Base-by-base conservation (phyloP, 2,888 invertebrate genomes). In the Cybosia mesomella region DNA sequence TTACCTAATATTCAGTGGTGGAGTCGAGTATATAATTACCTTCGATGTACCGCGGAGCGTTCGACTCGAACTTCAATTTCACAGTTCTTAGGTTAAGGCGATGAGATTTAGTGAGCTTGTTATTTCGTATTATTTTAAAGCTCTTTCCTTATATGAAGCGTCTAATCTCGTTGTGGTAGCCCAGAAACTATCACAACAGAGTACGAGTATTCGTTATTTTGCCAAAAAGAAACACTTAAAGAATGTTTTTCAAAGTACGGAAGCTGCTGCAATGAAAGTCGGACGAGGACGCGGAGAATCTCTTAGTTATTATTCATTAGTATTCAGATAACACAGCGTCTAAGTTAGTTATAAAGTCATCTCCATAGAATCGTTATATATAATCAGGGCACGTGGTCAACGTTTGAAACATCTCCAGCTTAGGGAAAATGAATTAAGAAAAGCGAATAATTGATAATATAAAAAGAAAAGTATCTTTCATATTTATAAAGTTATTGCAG, bases 41-140 rank as follows among this genome's bases (percentile, higher is more conserved):
- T 71, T 39, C 64, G 58, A 67, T 66, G 67, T 66, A 53, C 64
- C 53, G 34, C 67, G 57, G 58, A 71, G 36, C 67, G 71, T 70
- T 58, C 64, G 71, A 68, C 77, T 79, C 81, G 81, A 85, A 85
- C 82, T 88, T 83, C 90, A 89, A 91, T 91, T 91, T 90, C 87
- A 88, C 89, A 89, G 87, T 84, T 88, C 87, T 88, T 87, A 87
- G 82, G 87, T 82, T 88, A 90, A 91, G 90, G 82, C 87, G 88
- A 87, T 89, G 76, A 79, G 87, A 86, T 89, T 87, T 85, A 82
- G 83, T 74, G 83, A 85, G 85, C 80, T 87, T 87, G 87, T 86
- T 84, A 87, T 79, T 80, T 86, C 86, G 85, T 85, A 88, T 88
- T 87, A 87, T 88, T 88, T 86, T 87, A 83, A 87, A 87, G 83